Conservation (phyloP, 35 echinoderm and acorn worm species). For the Anneissia japonica region DNA sequence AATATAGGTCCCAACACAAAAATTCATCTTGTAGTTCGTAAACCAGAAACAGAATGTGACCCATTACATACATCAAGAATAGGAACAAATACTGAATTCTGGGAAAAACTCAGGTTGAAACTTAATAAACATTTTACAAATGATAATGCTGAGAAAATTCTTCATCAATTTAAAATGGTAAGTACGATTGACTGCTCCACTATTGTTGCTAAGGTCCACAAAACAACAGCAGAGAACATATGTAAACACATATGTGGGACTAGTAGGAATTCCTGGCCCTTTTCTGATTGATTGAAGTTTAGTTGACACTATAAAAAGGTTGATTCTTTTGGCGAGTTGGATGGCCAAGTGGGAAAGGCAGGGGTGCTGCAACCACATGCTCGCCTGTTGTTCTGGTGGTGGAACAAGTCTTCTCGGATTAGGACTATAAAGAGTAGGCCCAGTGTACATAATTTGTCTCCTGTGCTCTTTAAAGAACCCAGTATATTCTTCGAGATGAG, state of each 20-base stretch:
- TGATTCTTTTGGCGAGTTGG: neutral
- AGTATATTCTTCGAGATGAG: too few relatives aligned
- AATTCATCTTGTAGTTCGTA: conserved; percentile 82
- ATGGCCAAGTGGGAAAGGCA: too few relatives aligned
- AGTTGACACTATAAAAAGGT: neutral
- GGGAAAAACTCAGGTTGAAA: conserved; percentile 63
- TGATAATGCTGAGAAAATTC: conserved; percentile 68
- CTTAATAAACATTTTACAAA: conserved; percentile 73
- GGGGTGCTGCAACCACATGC: too few relatives aligned
- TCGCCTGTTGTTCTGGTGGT: too few relatives aligned
- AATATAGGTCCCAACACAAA: conserved; percentile 95
- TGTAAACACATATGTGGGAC: neutral
- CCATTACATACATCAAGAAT: conserved; percentile 45
- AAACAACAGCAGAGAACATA: neutral
- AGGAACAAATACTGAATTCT: conserved; percentile 70
- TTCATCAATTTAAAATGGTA: conserved; percentile 90
- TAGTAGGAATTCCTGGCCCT: neutral
- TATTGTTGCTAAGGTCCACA: too few relatives aligned
- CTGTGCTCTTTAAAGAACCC: too few relatives aligned
- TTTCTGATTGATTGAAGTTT: neutral
- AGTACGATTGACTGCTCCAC: neutral
- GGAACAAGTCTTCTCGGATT: too few relatives aligned
- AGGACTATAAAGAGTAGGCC: too few relatives aligned
- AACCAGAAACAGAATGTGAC: conserved; percentile 62
- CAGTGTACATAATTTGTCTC: too few relatives aligned